These are phyloP conservation scores for Platycheirus albimanus DNA, from an alignment of 2,888 invertebrate genomes.

Conservation along the genomic window DNA sequence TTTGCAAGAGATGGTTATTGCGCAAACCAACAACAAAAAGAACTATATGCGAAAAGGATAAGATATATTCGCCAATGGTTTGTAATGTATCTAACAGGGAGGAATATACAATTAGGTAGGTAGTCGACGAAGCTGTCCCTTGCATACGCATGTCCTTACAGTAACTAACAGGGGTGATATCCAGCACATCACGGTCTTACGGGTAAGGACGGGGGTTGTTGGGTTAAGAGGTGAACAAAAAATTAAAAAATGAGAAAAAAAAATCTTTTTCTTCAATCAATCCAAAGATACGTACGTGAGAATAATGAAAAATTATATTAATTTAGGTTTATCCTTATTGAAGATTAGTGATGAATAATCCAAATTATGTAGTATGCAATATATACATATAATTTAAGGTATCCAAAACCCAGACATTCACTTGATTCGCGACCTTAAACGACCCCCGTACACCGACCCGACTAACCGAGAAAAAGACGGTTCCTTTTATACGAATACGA, in stretches of 20 bases:
- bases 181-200: constrained; percentile 6
- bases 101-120: constrained; percentile 50
- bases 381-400: constrained; percentile 2
- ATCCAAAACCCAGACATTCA: constrained; percentile 42
- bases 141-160: constrained; percentile 53
- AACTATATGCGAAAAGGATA: constrained; percentile 58
- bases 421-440: constrained; percentile 32
- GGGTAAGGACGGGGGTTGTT: constrained; percentile 18
- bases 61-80: constrained; percentile 28
- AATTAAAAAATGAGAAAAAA: constrained; percentile 22
- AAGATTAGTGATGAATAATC: constrained; percentile 48
- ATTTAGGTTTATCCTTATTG: constrained; percentile 5
- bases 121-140: constrained; percentile 17
- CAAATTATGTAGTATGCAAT: constrained; percentile 66
- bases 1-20: constrained; percentile 41
- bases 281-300: constrained; percentile 45
- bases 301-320: constrained; percentile 21
- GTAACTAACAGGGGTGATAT: constrained; percentile 43
- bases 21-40: constrained; percentile 18
- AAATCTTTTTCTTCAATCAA: constrained; percentile 44
- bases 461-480: constrained; percentile 36
- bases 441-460: constrained; percentile 20
- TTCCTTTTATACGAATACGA: background rate
- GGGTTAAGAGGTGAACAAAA: constrained; percentile 38
- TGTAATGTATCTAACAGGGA: constrained; percentile 55